These are phyloP conservation scores for Psylliodes chrysocephalus DNA, from an alignment of 2,888 invertebrate genomes.

Conservation along the genomic window DNA sequence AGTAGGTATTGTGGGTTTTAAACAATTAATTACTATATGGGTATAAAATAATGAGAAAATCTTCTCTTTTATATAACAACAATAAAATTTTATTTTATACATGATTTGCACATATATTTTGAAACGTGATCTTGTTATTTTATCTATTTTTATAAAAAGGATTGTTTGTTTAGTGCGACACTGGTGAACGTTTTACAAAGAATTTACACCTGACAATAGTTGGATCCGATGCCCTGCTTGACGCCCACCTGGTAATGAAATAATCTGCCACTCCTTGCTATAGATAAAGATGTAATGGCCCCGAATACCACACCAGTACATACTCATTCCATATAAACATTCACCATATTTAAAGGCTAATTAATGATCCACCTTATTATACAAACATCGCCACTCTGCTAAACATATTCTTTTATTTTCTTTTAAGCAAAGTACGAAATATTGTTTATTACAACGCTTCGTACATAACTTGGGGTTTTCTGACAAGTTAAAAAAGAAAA, in stretches of 20 bases:
- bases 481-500: no score
- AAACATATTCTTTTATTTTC: conserved; percentile 14
- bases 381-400: conserved; percentile 29
- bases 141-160: no score
- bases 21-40: no score
- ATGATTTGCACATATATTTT: no score
- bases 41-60: no score
- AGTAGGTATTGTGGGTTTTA: no score
- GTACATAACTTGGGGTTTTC: no score
- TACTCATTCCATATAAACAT: conserved; percentile 42
- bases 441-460: background rate
- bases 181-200: conserved; percentile 43
- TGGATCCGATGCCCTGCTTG: conserved; percentile 57
- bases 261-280: conserved; percentile 63
- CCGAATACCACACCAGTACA: conserved; percentile 56
- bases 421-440: conserved; percentile 2
- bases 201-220: conserved; percentile 63
- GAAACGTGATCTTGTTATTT: no score
- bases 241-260: conserved; percentile 62
- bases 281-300: conserved; percentile 64
- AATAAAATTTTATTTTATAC: no score
- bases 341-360: conserved; percentile 56
- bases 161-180: conserved; percentile 31
- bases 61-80: no score
- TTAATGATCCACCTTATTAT: conserved; percentile 49